Base-by-base conservation (phyloP, 2,888 invertebrate genomes). In the Campoplex nolae region DNA sequence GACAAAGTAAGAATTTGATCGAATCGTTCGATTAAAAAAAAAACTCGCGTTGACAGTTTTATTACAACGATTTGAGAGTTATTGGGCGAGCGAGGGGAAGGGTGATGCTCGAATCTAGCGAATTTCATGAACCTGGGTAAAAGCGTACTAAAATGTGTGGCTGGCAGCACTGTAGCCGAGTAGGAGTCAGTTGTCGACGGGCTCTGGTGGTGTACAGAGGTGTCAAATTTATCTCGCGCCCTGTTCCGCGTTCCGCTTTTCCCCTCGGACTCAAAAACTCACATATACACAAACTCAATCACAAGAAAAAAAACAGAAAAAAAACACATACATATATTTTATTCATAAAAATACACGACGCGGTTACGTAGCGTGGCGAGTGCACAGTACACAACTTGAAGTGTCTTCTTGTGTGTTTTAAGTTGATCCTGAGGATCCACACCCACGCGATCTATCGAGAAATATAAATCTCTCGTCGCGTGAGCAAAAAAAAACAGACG, bases 181-280 rank as follows among this genome's bases (percentile, higher is more conserved):
- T 13, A 32, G 62, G 6, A 62, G 67, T 70, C 91, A 93, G 93
- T 93, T 92, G 93, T 93, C 90, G 92, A 92, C 91, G 90, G 91
- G 92, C 92, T 92, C 90, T 91, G 83, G 76, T 88, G 84, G 91
- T 88, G 93, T 91, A 89, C 81, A 91, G 92, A 91, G 91, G 92
- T 93, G 84, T 65, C 35, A 48, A 67, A 71, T 76, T 58, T 13
- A 65, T 88, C 89, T 79, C 91, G 90, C 73, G 80, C 89, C 79
- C 51, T 32, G 35, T 42, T 73, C 18, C 35, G 58, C n/a, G 35
- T 42, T 73, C 18, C 35, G 58, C n/a, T 32, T 67, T 67, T 56
- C 35, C 71, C 71, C 58, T 48, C 71, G 62, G 32, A 62, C 58
- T 70, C 32, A 45, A 54, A 78, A 65, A 71, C 54, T 74, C 65